Evolutionary conservation across 1,140 invertebrate species (phyloP), one percentile per base, ranked within the genome.

Genomic region (Ostrea edulis): DNA sequence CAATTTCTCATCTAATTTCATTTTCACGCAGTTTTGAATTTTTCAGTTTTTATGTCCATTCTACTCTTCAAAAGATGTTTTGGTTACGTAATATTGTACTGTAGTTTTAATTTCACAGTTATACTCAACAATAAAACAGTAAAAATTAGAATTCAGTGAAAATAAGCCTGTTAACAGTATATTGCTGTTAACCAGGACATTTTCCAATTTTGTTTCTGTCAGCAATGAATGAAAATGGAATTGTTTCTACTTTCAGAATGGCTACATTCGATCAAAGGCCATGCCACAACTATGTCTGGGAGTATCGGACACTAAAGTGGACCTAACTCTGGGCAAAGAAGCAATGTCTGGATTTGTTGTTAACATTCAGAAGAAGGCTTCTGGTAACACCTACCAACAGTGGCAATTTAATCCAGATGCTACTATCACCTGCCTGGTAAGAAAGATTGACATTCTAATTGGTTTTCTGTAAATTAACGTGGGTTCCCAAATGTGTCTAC

Each of bases 321-420:
- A 93, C 58, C 88, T 89, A 0, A 88, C 84, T 22, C 71, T 89
- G 53, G 88, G 85, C 1, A 89, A 88, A 11, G 90, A 92, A 0
- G 58, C 82, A 0, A 86, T 94, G 0, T 86, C 91, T 20, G 94
- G 94, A 0, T 94, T 90, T 89, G 90, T 92, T 58, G 93, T 95
- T 20, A 86, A 87, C 20, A 82, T 95, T 65, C 92, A 93, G 88
- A 94, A 94, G 90, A 92, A 91, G 58, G 92, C 90, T 87, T 68
- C 87, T 11, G 89, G 91, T n/a, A 93, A 92, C 68, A 86, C 91
- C 14, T 83, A 88, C 65, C 94, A 95, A 89, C 90, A 92, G 55
- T 95, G 94, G 94, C 91, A 82, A 20, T 95, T 94, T 88, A 92
- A 91, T 53, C 54, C 90, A 44, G 92, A 94, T 89, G 94, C 92